phyloP scores from a whole-genome alignment of 2,797 vertebrate genomes.

The Anguilla marmorata region DNA sequence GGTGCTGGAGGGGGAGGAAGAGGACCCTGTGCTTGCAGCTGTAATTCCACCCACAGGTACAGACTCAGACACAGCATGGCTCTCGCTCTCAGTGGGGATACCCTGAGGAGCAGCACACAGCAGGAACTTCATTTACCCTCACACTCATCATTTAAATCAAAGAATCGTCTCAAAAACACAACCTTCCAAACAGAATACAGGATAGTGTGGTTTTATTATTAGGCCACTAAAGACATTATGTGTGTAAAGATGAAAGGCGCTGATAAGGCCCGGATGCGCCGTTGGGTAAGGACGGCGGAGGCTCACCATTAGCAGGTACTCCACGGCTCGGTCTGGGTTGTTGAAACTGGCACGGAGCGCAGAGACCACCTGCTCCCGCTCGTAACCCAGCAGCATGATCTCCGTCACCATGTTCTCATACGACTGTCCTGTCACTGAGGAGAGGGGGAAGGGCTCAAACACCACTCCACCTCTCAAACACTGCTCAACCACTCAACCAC shows the following conservation, averaged over 20 bases:
- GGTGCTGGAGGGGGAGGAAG: slow-evolving; percentile 55
- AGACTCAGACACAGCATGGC: slow-evolving; percentile 71
- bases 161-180: no score
- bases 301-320: slow-evolving; percentile 91
- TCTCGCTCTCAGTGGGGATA: slow-evolving; percentile 82
- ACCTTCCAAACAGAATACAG: no score
- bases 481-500: no score
- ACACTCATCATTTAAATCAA: not conserved
- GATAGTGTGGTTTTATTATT: no score
- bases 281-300: no score
- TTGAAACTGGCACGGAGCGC: slow-evolving; percentile 95
- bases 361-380: slow-evolving; percentile 89
- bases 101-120: slow-evolving; percentile 70
- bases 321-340: slow-evolving; percentile 96
- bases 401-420: slow-evolving; percentile 98
- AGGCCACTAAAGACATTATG: not conserved
- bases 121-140: no score
- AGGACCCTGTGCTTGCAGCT: slow-evolving; percentile 44
- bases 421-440: slow-evolving; percentile 88
- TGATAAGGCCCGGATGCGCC: not conserved
- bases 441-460: no score
- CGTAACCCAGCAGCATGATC: slow-evolving; percentile 98
- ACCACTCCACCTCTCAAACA: no score
- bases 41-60: slow-evolving; percentile 56
- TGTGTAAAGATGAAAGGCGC: not conserved